phyloP scores from a whole-genome alignment of 2,113 vertebrate genomes.

The Greenwoodochromis staneri region DNA sequence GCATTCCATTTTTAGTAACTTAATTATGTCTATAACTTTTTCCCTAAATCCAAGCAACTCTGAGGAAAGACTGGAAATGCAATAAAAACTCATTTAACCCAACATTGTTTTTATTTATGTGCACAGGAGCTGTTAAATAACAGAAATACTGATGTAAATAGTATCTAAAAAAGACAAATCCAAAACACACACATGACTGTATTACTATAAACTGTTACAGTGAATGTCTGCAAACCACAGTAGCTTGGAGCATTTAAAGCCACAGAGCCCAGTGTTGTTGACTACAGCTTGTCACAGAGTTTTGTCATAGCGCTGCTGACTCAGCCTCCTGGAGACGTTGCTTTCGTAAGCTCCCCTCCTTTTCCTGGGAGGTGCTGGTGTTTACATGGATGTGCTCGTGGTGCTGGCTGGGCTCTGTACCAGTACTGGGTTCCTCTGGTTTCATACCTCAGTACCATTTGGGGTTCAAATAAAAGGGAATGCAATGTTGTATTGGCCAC shows the following conservation, averaged over 20 bases:
- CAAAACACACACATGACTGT: not conserved
- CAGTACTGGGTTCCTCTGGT: not conserved
- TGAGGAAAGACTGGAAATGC: fast-evolving
- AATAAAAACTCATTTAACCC: not conserved
- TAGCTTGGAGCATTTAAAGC: not conserved
- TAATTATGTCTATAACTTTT: not conserved
- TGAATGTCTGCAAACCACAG: not conserved
- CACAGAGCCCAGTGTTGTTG: not conserved
- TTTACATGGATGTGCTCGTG: not conserved
- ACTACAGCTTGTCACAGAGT: not conserved
- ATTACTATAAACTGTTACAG: not conserved
- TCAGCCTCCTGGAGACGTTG: not conserved
- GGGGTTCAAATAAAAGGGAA: not conserved
- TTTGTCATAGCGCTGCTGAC: not conserved
- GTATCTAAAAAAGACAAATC: not conserved
- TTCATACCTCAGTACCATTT: not conserved
- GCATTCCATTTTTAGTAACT: fast-evolving
- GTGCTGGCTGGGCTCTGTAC: not conserved
- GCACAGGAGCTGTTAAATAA: not conserved
- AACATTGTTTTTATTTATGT: not conserved
- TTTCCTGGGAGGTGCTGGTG: not conserved
- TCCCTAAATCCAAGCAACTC: not conserved
- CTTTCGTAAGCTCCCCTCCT: not conserved
- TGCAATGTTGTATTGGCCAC: not conserved
- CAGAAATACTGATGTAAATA: not conserved